Conservation (phyloP, 2,113 vertebrate genomes). For the Cebus imitator region DNA sequence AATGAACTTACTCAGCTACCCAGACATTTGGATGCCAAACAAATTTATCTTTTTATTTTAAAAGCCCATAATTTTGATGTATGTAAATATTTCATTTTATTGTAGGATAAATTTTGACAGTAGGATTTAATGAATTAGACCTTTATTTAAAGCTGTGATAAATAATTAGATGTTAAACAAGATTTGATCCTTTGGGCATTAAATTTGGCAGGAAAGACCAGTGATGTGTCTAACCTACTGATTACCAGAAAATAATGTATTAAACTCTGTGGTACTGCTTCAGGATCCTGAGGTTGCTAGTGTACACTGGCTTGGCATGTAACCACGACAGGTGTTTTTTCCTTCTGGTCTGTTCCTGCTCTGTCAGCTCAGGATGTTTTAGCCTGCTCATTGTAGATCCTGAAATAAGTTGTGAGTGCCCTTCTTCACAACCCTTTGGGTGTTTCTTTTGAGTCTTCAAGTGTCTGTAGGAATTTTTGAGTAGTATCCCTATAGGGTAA, state of each 20-base stretch:
- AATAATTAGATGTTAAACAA: neutral
- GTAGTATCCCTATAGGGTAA: neutral
- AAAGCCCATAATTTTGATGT: slow-evolving; percentile 75
- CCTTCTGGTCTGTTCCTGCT: neutral
- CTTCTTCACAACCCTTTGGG: neutral
- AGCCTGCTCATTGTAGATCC: neutral
- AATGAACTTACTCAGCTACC: slow-evolving; percentile 73
- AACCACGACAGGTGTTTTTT: neutral
- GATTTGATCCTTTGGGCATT: slow-evolving; percentile 13
- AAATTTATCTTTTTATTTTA: slow-evolving; percentile 77
- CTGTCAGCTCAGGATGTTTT: neutral
- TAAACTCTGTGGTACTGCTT: neutral
- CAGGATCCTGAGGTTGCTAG: neutral
- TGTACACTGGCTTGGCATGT: neutral
- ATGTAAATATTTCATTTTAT: slow-evolving; percentile 61
- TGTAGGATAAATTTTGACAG: neutral
- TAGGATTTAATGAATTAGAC: slow-evolving; percentile 10
- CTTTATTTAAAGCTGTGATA: slow-evolving; percentile 36
- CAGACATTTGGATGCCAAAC: slow-evolving; percentile 77
- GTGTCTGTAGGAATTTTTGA: neutral
- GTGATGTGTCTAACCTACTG: neutral
- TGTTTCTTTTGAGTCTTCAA: neutral
- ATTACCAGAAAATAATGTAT: neutral
- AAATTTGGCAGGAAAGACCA: neutral
- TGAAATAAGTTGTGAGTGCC: neutral